phyloP scores from a whole-genome alignment of 2,888 invertebrate genomes.

The Diploptera punctata region DNA sequence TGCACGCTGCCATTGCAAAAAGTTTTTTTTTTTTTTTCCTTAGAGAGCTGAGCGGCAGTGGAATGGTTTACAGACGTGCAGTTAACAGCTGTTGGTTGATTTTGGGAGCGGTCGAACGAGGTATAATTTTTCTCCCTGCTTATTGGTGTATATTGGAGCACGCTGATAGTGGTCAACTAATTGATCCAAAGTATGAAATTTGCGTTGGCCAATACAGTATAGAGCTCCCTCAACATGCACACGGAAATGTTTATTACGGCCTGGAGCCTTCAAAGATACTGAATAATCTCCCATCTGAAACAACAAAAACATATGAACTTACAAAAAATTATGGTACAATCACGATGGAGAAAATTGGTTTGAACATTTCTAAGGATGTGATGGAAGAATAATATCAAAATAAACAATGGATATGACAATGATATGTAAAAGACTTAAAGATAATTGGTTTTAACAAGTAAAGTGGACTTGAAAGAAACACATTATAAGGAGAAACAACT shows the following conservation, averaged over 20 bases:
- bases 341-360: no score
- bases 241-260: constrained; percentile 98
- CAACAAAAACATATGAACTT: neutral
- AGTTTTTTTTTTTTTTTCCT: no score
- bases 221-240: constrained; percentile 93
- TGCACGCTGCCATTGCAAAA: no score
- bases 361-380: no score
- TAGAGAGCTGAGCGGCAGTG: no score
- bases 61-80: no score
- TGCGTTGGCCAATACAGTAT: constrained; percentile 97
- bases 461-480: no score
- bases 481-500: no score
- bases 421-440: no score
- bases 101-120: constrained; percentile 92
- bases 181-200: constrained; percentile 94
- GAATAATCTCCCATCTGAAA: constrained; percentile 96
- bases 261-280: constrained; percentile 96
- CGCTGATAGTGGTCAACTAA: constrained; percentile 98
- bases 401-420: no score
- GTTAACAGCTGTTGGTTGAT: constrained; percentile 43
- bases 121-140: constrained; percentile 97
- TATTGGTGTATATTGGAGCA: constrained; percentile 98
- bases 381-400: no score
- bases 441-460: no score
- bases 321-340: neutral